Evolutionary conservation across 2,113 vertebrate genomes (phyloP).

Genomic region (Trematomus loennbergii): DNA sequence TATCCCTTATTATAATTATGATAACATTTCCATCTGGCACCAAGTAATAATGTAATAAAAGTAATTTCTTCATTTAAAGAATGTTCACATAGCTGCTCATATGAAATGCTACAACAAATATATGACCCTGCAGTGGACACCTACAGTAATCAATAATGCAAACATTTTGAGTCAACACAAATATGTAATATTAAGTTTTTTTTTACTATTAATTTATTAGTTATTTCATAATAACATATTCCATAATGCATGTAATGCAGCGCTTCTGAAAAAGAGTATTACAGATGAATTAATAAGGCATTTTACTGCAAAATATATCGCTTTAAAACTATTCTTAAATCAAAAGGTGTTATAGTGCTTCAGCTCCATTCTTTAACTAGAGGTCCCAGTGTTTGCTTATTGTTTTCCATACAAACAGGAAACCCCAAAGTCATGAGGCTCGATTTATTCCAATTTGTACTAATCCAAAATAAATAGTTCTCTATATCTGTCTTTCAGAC

Average conservation of each 20-base stretch:
- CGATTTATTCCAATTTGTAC: too few relatives aligned
- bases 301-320: too few relatives aligned
- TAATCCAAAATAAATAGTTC: not conserved
- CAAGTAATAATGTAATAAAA: too few relatives aligned
- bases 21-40: too few relatives aligned
- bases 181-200: not conserved
- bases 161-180: too few relatives aligned
- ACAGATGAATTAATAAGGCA: too few relatives aligned
- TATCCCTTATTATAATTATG: too few relatives aligned
- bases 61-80: too few relatives aligned
- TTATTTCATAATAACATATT: not conserved
- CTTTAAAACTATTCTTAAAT: not conserved
- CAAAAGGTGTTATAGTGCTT: not conserved
- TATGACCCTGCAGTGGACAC: too few relatives aligned
- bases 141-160: not conserved
- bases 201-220: not conserved
- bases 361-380: not conserved
- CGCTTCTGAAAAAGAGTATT: not conserved
- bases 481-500: not conserved
- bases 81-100: not conserved
- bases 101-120: not conserved
- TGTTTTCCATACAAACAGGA: too few relatives aligned
- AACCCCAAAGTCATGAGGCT: too few relatives aligned
- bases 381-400: too few relatives aligned
- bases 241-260: not conserved